These are phyloP conservation scores for Notechis scutatus DNA, from an alignment of 2,113 vertebrate species.

Conservation along the genomic window DNA sequence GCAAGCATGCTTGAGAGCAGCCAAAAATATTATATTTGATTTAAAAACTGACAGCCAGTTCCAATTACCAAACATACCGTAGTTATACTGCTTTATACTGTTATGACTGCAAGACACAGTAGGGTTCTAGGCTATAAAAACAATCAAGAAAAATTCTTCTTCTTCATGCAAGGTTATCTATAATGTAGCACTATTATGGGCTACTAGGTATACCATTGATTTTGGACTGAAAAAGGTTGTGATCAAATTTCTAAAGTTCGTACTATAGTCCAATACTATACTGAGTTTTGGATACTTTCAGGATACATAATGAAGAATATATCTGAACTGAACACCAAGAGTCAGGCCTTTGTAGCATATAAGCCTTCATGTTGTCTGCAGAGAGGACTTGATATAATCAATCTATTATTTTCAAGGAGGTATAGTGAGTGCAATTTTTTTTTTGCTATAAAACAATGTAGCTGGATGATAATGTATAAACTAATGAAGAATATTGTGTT, in stretches of 20 bases:
- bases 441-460: background rate
- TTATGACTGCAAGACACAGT: background rate
- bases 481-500: background rate
- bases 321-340: background rate
- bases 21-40: background rate
- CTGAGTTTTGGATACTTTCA: background rate
- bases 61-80: background rate
- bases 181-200: background rate
- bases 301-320: background rate
- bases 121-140: background rate
- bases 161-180: background rate
- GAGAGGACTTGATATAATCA: background rate
- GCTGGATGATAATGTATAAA: background rate
- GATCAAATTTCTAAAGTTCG: background rate
- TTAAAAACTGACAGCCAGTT: background rate
- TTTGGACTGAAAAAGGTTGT: background rate
- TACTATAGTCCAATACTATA: background rate
- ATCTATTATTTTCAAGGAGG: background rate
- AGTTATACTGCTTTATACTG: background rate
- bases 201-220: background rate
- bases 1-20: background rate
- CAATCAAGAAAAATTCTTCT: background rate
- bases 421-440: background rate
- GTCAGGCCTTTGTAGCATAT: background rate
- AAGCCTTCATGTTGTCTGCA: background rate